Evolutionary conservation across 2,797 vertebrate genomes (phyloP).

Genomic region (Sebastes aleutianus): DNA sequence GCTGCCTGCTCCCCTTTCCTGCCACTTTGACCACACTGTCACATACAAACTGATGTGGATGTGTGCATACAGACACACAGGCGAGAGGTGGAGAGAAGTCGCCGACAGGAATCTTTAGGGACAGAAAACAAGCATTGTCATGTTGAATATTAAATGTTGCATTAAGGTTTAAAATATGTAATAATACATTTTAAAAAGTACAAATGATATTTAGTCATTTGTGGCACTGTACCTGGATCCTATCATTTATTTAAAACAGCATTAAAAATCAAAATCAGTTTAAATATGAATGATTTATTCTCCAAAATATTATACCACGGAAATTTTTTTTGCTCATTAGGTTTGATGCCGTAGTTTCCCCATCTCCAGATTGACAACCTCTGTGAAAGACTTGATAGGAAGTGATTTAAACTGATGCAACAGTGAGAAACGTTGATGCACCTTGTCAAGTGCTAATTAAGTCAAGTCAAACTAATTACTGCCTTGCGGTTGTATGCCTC

Average conservation of each 20-base stretch:
- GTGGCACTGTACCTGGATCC: neutral
- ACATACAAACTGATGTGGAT: conserved; percentile 22
- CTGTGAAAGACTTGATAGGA: neutral
- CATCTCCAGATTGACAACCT: neutral
- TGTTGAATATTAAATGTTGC: neutral
- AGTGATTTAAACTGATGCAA: neutral
- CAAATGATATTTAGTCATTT: neutral
- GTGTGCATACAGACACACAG: neutral
- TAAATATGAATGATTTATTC: neutral
- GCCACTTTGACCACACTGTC: conserved; percentile 58
- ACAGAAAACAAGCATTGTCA: neutral
- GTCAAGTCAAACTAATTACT: neutral
- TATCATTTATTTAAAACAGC: neutral
- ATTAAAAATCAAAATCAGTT: neutral
- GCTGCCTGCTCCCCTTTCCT: conserved; percentile 47
- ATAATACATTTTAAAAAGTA: neutral
- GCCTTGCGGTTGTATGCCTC: neutral
- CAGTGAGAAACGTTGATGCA: neutral
- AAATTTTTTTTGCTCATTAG: neutral
- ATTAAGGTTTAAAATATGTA: neutral
- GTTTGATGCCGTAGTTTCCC: neutral
- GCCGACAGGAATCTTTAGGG: neutral
- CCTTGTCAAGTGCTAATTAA: neutral
- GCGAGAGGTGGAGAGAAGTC: neutral
- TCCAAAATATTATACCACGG: neutral